Evolutionary conservation across 2,113 vertebrate species (phyloP).

Genomic region (Salvelinus sp.): DNA sequence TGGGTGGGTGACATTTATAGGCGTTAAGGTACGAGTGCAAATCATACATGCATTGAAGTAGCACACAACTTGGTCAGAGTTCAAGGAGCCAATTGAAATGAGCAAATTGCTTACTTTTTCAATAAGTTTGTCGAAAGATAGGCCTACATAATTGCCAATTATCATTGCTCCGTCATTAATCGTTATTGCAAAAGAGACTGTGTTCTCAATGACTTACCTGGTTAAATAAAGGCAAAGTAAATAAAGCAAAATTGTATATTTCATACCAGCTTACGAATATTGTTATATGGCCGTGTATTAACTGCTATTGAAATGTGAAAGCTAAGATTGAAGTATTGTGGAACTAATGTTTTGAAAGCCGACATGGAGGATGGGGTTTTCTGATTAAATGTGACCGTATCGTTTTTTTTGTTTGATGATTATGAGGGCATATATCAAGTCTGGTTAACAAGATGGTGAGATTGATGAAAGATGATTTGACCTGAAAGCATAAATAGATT

Average conservation of each 20-base stretch:
- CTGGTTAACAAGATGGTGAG: not conserved
- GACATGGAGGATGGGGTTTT: not conserved
- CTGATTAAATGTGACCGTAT: not conserved
- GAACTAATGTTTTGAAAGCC: not conserved
- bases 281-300: no score
- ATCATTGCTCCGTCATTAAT: no score
- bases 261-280: no score
- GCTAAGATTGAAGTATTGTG: not conserved
- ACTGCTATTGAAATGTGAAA: not conserved
- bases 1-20: not conserved
- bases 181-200: no score
- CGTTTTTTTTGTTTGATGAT: no score
- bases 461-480: not conserved
- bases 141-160: no score
- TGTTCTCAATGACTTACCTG: no score
- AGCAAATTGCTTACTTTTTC: no score
- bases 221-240: no score
- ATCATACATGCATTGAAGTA: not conserved
- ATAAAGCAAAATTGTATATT: no score
- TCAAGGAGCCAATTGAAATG: not conserved
- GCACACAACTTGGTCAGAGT: not conserved
- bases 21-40: not conserved
- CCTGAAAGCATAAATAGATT: not conserved
- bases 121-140: no score
- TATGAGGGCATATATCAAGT: conserved; percentile 3